A percentile compares a stretch with the other conserved stretches of the same genome.
phyloP scores from a whole-genome alignment of 2,797 vertebrate species.

The Sebastes hopkinsi region DNA sequence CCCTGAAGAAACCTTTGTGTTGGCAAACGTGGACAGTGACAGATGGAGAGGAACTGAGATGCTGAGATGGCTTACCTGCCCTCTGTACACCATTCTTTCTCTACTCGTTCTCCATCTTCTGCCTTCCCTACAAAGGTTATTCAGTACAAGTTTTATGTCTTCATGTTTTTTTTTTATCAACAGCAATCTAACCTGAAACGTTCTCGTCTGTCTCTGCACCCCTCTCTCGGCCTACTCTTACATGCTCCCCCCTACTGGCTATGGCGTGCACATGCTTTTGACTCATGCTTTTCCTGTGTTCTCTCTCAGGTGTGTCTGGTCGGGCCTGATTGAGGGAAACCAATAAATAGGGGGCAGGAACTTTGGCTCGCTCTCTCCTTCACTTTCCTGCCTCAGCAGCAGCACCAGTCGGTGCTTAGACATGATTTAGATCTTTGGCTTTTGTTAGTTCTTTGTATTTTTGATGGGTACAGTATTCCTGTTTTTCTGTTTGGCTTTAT shows the following conservation, averaged over 20 bases:
- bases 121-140: neutral
- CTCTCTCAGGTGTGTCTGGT: neutral
- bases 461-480: neutral
- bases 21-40: constrained; percentile 30
- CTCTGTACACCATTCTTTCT: neutral
- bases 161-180: neutral
- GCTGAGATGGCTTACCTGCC: neutral
- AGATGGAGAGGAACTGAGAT: constrained; percentile 24
- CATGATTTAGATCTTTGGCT: neutral
- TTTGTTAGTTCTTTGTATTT: neutral
- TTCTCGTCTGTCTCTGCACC: neutral
- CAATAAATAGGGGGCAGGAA: neutral
- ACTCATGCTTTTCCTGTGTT: rapidly evolving
- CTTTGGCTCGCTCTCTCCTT: neutral
- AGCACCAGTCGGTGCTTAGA: neutral
- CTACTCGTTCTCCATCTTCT: neutral
- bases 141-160: neutral
- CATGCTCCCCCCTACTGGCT: neutral
- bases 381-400: neutral
- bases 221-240: neutral
- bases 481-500: neutral
- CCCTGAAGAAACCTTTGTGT: neutral
- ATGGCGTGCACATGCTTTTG: neutral
- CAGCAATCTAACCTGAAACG: neutral
- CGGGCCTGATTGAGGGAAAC: too few species aligned